A percentile compares a stretch with the other conserved stretches of the same genome.
These are phyloP conservation scores for Dilophus febrilis DNA, from an alignment of 2,888 invertebrate genomes.

Conservation along the genomic window DNA sequence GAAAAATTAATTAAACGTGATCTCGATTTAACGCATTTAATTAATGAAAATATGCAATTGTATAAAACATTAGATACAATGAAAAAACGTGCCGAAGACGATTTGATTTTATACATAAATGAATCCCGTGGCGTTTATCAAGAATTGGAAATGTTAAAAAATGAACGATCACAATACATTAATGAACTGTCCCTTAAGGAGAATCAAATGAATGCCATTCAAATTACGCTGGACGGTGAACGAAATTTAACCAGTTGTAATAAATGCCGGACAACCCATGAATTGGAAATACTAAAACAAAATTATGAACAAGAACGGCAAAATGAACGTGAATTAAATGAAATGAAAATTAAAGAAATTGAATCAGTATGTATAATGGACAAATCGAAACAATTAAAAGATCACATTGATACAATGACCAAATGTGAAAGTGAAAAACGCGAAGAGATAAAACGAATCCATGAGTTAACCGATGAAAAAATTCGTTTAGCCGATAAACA, in stretches of 20 bases:
- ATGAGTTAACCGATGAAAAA: constrained; percentile 26
- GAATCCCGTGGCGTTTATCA: constrained; percentile 24
- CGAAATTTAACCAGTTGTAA: constrained; percentile 5
- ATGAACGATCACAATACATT: constrained; percentile 1
- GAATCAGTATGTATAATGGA: constrained; percentile 12
- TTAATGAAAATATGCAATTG: constrained; percentile 19
- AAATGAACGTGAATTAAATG: constrained; percentile 11
- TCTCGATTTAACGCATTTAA: constrained; percentile 18
- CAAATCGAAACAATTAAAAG: constrained; percentile 9
- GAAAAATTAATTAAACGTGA: constrained; percentile 16
- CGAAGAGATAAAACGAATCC: constrained; percentile 23
- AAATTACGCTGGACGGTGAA: constrained; percentile 23
- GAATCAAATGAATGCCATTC: constrained; percentile 6
- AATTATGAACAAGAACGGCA: constrained; percentile 11
- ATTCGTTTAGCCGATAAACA: constrained; percentile 25
- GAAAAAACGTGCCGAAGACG: constrained; percentile 23
- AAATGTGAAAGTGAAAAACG: constrained; percentile 5
- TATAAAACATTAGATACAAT: constrained; percentile 18
- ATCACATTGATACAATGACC: constrained; percentile 8
- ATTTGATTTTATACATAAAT: constrained; percentile 22
- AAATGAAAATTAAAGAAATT: constrained; percentile 13
- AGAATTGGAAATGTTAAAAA: constrained; percentile 15
- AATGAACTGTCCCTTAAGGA: background rate
- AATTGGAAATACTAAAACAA: constrained; percentile 17
- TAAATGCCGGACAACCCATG: constrained; percentile 17